Evolutionary conservation across 2,888 invertebrate genomes (phyloP).

Genomic region (Troides helena): DNA sequence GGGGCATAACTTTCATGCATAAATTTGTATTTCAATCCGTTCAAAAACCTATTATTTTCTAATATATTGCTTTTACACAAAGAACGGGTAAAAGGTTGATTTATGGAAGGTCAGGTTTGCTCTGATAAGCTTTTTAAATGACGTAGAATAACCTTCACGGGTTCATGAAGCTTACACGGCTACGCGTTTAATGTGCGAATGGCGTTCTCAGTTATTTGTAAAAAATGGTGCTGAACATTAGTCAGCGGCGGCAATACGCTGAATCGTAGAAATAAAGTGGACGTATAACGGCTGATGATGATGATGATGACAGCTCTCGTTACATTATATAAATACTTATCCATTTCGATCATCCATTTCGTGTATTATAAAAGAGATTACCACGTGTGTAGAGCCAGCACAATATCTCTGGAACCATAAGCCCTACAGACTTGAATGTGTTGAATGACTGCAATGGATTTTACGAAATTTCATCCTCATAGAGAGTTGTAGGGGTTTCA

Average conservation of each 20-base stretch:
- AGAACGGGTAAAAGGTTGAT: slow-evolving; percentile 13
- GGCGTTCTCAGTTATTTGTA: slow-evolving; percentile 9
- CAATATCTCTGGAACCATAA: too few relatives aligned
- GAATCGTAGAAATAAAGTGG: too few relatives aligned
- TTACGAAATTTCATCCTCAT: too few relatives aligned
- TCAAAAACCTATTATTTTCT: background rate
- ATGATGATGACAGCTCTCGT: too few relatives aligned
- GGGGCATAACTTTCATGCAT: background rate
- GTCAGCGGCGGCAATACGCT: background rate
- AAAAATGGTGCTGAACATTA: slow-evolving; percentile 1
- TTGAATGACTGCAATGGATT: too few relatives aligned
- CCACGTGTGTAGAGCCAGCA: too few relatives aligned
- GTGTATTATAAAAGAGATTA: too few relatives aligned
- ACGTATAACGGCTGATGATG: too few relatives aligned
- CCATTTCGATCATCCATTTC: too few relatives aligned
- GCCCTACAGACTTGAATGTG: too few relatives aligned
- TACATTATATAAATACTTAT: too few relatives aligned
- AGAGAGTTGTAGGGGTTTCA: too few relatives aligned
- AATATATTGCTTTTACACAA: slow-evolving; percentile 9
- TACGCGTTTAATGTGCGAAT: slow-evolving; percentile 11
- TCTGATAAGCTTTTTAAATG: slow-evolving; percentile 20
- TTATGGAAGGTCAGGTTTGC: slow-evolving; percentile 21
- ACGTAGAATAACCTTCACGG: slow-evolving; percentile 16
- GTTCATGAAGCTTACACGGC: slow-evolving; percentile 1
- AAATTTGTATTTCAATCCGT: background rate